Conservation (phyloP, 2,888 invertebrate species). For the Sarcophaga subvicina region DNA sequence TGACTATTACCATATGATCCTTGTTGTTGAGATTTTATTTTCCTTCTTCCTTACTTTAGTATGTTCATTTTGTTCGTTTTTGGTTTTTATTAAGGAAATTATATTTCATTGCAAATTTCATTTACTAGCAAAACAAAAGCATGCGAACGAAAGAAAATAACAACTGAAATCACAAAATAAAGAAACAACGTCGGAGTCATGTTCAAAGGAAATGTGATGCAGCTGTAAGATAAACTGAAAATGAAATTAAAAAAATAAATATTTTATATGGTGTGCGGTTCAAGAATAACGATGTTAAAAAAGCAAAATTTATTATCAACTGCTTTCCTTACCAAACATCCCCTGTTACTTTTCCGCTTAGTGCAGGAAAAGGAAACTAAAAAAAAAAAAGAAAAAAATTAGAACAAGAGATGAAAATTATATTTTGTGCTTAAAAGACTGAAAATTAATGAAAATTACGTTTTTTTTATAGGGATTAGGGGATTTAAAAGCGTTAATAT, state of each 20-base stretch:
- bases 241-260: neutral
- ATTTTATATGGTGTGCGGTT: constrained; percentile 14
- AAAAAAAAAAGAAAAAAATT: neutral
- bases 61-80: neutral
- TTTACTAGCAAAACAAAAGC: constrained; percentile 34
- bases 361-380: constrained; percentile 24
- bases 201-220: constrained; percentile 52
- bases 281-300: constrained; percentile 7
- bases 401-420: neutral
- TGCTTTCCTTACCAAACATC: constrained; percentile 27
- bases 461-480: no score
- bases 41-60: no score
- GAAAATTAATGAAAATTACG: no score
- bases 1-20: constrained; percentile 14
- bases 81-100: constrained; percentile 43
- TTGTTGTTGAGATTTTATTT: neutral
- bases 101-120: constrained; percentile 40
- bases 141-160: neutral
- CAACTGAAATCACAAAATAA: neutral
- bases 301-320: constrained; percentile 31
- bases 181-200: constrained; percentile 41
- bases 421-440: neutral
- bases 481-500: no score
- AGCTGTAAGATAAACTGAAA: constrained; percentile 28
- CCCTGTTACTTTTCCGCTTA: neutral